These are phyloP conservation scores for Sarcophaga carnaria DNA, from an alignment of 2,888 invertebrate genomes.

Conservation along the genomic window DNA sequence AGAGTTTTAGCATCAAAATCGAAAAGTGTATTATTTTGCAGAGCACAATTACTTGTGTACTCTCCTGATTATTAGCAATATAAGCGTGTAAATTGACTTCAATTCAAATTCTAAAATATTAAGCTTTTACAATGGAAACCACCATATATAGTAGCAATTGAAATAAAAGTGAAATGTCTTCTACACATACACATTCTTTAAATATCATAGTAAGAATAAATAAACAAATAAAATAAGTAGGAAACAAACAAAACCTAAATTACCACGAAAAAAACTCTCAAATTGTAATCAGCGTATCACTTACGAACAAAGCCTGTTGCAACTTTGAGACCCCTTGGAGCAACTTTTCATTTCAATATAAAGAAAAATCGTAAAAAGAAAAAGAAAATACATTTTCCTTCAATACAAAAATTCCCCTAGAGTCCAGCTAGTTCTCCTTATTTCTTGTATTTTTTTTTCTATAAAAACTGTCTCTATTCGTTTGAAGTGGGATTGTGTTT, in stretches of 20 bases:
- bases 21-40: too few relatives aligned
- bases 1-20: too few relatives aligned
- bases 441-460: background rate
- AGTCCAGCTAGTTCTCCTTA: constrained; percentile 46
- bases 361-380: background rate
- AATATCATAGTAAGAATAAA: constrained; percentile 44
- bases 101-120: background rate
- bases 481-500: constrained; percentile 15
- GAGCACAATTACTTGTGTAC: too few relatives aligned
- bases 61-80: too few relatives aligned
- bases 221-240: constrained; percentile 22
- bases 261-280: constrained; percentile 25
- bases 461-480: constrained; percentile 33
- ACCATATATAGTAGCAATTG: constrained; percentile 23
- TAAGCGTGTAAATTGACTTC: background rate
- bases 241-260: constrained; percentile 1
- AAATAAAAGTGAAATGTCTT: constrained; percentile 63
- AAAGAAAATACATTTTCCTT: background rate
- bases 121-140: background rate
- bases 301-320: constrained; percentile 27
- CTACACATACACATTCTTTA: constrained; percentile 16
- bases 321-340: constrained; percentile 24
- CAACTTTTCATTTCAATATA: constrained; percentile 63
- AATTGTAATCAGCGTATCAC: constrained; percentile 54
- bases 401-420: constrained; percentile 29